Percentiles rank a stretch among this genome's conserved stretches.
phyloP scores from a whole-genome alignment of 92 coral and sea anemone species.

The Hydrozoanthus gracilis region DNA sequence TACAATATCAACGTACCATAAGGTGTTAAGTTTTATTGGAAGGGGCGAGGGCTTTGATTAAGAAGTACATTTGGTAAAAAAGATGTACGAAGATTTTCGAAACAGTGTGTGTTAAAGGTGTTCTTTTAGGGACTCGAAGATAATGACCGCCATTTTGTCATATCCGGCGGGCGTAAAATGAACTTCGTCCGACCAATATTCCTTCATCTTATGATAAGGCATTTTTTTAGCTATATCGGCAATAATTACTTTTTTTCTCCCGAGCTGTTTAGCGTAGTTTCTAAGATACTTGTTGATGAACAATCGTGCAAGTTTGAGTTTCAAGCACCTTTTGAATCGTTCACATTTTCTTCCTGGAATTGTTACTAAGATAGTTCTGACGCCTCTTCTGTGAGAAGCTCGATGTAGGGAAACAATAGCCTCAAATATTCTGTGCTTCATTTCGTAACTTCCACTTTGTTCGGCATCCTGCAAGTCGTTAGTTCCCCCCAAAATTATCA shows the following conservation, averaged over 20 bases:
- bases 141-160: conserved; percentile 33
- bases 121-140: conserved; percentile 9
- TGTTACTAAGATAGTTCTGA: conserved; percentile 10
- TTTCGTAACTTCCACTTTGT: conserved; percentile 12
- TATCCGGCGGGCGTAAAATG: conserved; percentile 32
- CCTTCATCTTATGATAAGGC: conserved; percentile 25
- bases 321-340: not conserved
- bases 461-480: conserved; percentile 17
- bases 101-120: not conserved
- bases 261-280: conserved; percentile 1
- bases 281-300: conserved; percentile 13
- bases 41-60: too few relatives aligned
- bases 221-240: conserved; percentile 37
- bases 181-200: conserved; percentile 38
- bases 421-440: conserved; percentile 28
- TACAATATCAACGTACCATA: too few relatives aligned
- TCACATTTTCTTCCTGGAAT: conserved; percentile 36
- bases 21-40: too few relatives aligned
- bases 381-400: conserved; percentile 17
- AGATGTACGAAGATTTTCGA: too few relatives aligned
- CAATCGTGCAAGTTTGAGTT: conserved; percentile 15
- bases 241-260: conserved; percentile 17
- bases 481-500: conserved; percentile 36
- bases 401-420: conserved; percentile 41
- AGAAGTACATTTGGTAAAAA: too few relatives aligned